A percentile compares a stretch with the other conserved stretches of the same genome.
phyloP scores from a whole-genome alignment of 2,113 vertebrate genomes.

The Apistogramma diplotaenia region DNA sequence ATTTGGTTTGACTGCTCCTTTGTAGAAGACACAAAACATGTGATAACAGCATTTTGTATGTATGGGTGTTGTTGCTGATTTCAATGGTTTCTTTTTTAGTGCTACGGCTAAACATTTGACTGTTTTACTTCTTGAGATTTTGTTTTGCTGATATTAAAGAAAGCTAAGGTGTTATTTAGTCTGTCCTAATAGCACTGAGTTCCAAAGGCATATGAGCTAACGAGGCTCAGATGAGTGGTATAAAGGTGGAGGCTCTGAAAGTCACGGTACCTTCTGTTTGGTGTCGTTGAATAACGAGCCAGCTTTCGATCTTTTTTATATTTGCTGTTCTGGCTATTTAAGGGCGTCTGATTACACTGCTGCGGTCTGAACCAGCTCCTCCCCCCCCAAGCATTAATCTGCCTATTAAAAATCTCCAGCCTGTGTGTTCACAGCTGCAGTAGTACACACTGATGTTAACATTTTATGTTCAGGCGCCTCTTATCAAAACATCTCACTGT shows the following conservation, averaged over 20 bases:
- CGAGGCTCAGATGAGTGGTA: background rate
- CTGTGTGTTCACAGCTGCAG: constrained; percentile 6
- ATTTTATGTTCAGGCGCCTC: background rate
- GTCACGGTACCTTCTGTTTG: background rate
- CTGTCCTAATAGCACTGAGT: background rate
- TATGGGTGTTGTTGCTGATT: background rate
- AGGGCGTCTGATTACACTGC: constrained; percentile 16
- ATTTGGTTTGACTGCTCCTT: background rate
- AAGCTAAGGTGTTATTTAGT: background rate
- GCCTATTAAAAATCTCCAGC: constrained; percentile 3
- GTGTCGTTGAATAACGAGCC: background rate
- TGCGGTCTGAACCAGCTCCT: constrained; percentile 1
- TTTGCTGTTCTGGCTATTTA: background rate
- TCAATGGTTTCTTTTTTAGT: background rate
- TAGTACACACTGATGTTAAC: background rate
- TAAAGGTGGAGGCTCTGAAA: background rate
- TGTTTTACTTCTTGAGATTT: too few species aligned
- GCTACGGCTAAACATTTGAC: background rate
- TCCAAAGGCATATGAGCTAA: background rate
- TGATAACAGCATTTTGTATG: background rate
- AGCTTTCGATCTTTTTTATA: background rate
- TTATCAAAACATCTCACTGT: background rate
- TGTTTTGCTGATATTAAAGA: background rate
- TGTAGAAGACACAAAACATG: background rate
- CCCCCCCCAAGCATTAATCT: background rate